Base-by-base conservation (phyloP, 1,140 invertebrate genomes). In the Drosophila gunungcola region DNA sequence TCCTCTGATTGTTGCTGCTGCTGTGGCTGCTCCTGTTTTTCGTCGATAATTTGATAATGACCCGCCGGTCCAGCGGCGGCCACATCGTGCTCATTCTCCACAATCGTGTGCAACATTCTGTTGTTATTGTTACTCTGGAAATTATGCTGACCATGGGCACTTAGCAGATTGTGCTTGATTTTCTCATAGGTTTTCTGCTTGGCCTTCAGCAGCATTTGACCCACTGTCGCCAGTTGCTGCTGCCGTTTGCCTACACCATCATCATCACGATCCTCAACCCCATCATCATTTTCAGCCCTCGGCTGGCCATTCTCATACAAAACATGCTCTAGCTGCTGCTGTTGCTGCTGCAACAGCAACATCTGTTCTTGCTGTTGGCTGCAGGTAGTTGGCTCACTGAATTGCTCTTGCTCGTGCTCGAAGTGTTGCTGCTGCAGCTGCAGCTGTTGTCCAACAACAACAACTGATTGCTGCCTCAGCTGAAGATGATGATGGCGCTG, bases 361-460 rank as follows among this genome's bases (percentile, higher is more conserved):
- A 90, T 91, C 89, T 91, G 90, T 91, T 91, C 79, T 91, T 91
- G 90, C 83, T 91, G 82, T 91, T 91, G 88, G 90, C 82, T 91
- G 90, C 84, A 91, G 89, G 89, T 78, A 73, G 82, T 79, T 69
- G 57, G 76, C 63, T 79, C 75, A 56, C 65, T 81, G 72, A 78
- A 70, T 82, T 90, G 83, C 79, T 91, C 69, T 58, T 86, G 85
- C 67, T 86, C 84, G 60, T 86, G 85, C 67, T 86, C 84, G 60
- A 82, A 73, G 54, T 67, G 83, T 57, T 91, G 80, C 68, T 83
- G 38, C 38, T 48, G 65, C 29, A 32, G 29, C 38, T n/a, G 60
- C 27, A 73, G 69, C 48, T 73, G 54, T 25, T 90, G 76, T 46
- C 78, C 16, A 67, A 38, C 52, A 83, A 73, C 62, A 83, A 73